Conservation (phyloP, 2,113 vertebrate genomes). For the Ptychochromis oligacanthus region DNA sequence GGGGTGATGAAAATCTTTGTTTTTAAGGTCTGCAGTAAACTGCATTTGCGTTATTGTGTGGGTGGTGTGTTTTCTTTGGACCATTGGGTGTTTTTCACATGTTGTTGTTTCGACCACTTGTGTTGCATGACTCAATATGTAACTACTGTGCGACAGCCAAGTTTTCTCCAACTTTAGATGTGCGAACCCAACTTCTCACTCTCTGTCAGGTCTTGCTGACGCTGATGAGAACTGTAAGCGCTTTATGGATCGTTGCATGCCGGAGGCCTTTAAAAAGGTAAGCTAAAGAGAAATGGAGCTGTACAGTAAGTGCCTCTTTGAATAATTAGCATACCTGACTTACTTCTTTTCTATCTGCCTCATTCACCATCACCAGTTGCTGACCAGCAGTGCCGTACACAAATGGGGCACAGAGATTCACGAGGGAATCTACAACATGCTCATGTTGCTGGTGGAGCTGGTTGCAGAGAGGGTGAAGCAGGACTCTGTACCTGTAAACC, state of each 20-base stretch:
- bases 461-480: constrained; percentile 96
- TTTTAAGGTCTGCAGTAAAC: neutral
- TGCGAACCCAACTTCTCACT: constrained; percentile 5
- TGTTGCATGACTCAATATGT: constrained; percentile 19
- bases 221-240: constrained; percentile 98
- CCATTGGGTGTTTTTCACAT: constrained; percentile 28
- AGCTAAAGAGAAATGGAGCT: constrained; percentile 17
- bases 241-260: constrained; percentile 98
- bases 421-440: constrained; percentile 99
- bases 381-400: constrained; percentile 98
- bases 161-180: neutral
- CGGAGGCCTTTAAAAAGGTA: constrained; percentile 99
- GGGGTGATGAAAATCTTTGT: neutral
- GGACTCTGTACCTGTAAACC: constrained; percentile 91
- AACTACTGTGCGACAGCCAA: neutral
- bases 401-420: constrained; percentile 99
- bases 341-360: neutral
- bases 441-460: constrained; percentile 96
- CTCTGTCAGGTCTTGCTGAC: constrained; percentile 89
- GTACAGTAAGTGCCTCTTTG: neutral
- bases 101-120: constrained; percentile 31
- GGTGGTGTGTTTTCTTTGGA: constrained; percentile 40
- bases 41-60: constrained; percentile 20
- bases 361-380: constrained; percentile 76
- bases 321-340: neutral